Evolutionary conservation across 2,797 vertebrate genomes (phyloP), one percentile per base, ranked within the genome.

Genomic region (Psittacula derbiana): DNA sequence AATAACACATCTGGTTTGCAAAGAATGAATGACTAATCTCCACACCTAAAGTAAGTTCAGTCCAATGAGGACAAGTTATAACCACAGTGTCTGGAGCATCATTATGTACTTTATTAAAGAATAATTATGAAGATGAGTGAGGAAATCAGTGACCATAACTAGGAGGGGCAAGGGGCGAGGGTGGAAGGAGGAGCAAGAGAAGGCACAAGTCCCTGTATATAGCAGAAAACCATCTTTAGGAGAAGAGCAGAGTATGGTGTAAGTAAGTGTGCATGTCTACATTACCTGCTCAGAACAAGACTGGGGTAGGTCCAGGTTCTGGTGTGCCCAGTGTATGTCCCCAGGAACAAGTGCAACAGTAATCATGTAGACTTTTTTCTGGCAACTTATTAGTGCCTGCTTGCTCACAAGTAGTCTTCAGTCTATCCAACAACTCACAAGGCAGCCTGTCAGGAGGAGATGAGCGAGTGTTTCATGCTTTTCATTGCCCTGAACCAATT

Each of bases 1-100:
- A 78, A 62, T 80, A 88, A 6, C 75, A 67, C 30, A 88, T 24
- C 20, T 72, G 41, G 14, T 65, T 65, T 83, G 62, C 38, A 78
- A 53, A 10, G 93, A 92, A 92, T 64, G 3, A 93, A 67, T 50
- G 15, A 65, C n/a, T 73, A 5, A 85, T 57, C 65, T 90, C 49
- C 46, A 44, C 7, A 57, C 20, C 10, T 67, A 52, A 62, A 80
- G 88, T 80, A 65, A 80, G 71, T 70, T 60, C 17, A 33, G 9
- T 49, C 11, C 86, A 90, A 74, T 40, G 50, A 78, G 31, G 44
- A 46, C 19, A 67, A 92, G 27, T 3, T 80, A 21, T 57, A 80
- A 75, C 16, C 31, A 36, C 10, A 24, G 17, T 43, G 11, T 33
- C 30, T 43, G 10, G 10, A 76, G 16, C 18, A 66, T 28, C 16